These are phyloP conservation scores for Chrysolina americana DNA, from an alignment of 2,888 invertebrate genomes.

Conservation along the genomic window DNA sequence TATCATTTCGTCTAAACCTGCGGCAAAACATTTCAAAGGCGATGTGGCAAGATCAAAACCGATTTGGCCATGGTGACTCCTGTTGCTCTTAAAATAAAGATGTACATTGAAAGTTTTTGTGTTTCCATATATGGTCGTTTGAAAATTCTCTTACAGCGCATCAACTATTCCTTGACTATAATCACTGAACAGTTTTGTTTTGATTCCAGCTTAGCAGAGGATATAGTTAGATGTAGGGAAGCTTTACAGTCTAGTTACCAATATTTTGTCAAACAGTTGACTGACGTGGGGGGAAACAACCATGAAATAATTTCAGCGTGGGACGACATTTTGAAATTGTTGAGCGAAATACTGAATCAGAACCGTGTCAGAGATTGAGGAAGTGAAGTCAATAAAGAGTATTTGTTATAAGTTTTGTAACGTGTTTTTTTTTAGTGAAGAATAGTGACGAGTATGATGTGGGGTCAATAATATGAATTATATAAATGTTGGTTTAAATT, in stretches of 20 bases:
- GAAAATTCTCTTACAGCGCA: background rate
- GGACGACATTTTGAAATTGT: constrained; percentile 55
- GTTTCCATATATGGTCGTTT: constrained; percentile 55
- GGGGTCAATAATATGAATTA: constrained; percentile 59
- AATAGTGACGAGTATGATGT: background rate
- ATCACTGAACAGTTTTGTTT: constrained; percentile 40
- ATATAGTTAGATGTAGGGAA: constrained; percentile 61
- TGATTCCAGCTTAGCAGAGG: constrained; percentile 72
- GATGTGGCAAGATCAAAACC: too few relatives aligned
- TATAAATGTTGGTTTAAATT: too few relatives aligned
- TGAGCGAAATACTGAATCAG: constrained; percentile 53
- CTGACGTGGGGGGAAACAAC: constrained; percentile 57
- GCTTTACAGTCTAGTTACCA: constrained; percentile 58
- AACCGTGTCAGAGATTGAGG: constrained; percentile 27
- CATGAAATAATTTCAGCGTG: constrained; percentile 55
- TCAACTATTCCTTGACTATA: background rate
- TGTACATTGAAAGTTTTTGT: too few relatives aligned
- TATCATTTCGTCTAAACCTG: too few relatives aligned
- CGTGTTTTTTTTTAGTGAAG: constrained; percentile 24
- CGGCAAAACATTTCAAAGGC: too few relatives aligned
- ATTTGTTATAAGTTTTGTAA: constrained; percentile 19
- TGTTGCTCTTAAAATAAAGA: too few relatives aligned
- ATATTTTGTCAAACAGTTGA: constrained; percentile 65
- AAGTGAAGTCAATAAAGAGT: constrained; percentile 8
- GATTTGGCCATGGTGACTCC: too few relatives aligned